Evolutionary conservation across 2,888 invertebrate species (phyloP).

Genomic region (Chymomyza fuscimana): DNA sequence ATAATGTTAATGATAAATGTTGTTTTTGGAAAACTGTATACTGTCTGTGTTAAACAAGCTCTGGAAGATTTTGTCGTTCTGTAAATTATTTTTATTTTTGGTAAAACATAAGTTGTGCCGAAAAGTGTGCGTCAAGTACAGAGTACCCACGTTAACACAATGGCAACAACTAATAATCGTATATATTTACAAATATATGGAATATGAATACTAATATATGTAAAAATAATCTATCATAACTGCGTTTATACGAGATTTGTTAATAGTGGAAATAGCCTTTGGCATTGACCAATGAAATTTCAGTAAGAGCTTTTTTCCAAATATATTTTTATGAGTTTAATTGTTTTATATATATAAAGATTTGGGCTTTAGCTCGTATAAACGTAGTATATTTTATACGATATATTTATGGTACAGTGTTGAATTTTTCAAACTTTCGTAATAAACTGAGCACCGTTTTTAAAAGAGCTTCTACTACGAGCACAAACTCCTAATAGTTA

Average conservation of each 20-base stretch:
- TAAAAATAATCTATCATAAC: slow-evolving; percentile 25
- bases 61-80: slow-evolving; percentile 65
- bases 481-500: slow-evolving; percentile 3
- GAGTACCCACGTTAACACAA: slow-evolving; percentile 31
- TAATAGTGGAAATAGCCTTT: not conserved
- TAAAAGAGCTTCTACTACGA: not conserved
- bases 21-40: slow-evolving; percentile 70
- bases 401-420: not conserved
- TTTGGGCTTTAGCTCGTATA: not conserved
- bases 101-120: slow-evolving; percentile 18
- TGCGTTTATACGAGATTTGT: slow-evolving; percentile 23
- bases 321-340: too few relatives aligned
- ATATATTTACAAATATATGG: slow-evolving; percentile 20
- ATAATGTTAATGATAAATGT: slow-evolving; percentile 57
- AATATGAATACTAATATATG: slow-evolving; percentile 16
- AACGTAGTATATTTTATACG: not conserved
- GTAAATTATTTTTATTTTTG: slow-evolving; percentile 42
- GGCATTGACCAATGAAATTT: too few relatives aligned
- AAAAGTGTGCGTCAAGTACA: slow-evolving; percentile 20
- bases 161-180: slow-evolving; percentile 26
- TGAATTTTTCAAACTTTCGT: not conserved
- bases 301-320: not conserved
- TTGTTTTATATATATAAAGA: not conserved
- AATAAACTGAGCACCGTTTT: slow-evolving; percentile 7
- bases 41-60: slow-evolving; percentile 76